These are phyloP conservation scores for Strigops habroptila DNA, from an alignment of 2,113 vertebrate genomes.

Conservation along the genomic window DNA sequence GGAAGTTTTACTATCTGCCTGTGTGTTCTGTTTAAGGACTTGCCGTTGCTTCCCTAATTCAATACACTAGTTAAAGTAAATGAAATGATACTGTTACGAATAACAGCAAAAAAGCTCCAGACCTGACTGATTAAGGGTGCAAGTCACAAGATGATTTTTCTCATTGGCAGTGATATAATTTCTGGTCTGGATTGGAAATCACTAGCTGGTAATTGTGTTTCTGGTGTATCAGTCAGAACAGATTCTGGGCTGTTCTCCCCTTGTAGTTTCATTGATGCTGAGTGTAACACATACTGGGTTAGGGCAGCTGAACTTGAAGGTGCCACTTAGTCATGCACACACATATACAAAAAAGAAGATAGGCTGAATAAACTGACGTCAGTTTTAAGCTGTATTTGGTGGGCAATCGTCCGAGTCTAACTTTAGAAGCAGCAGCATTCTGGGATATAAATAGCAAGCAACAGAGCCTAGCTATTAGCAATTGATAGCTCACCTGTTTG, in stretches of 20 bases:
- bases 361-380: not conserved
- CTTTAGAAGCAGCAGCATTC: not conserved
- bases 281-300: not conserved
- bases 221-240: not conserved
- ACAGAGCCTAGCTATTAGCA: not conserved
- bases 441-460: not conserved
- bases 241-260: not conserved
- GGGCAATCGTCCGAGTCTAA: fast-evolving
- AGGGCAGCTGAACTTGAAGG: not conserved
- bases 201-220: not conserved
- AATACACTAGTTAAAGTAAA: not conserved
- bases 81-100: not conserved
- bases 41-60: not conserved
- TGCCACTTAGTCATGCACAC: not conserved
- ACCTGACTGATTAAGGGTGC: not conserved
- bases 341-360: not conserved
- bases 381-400: not conserved
- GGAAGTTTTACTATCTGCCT: not conserved
- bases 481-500: not conserved
- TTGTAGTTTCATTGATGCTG: not conserved
- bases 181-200: not conserved
- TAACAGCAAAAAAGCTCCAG: not conserved
- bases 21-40: not conserved
- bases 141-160: not conserved
- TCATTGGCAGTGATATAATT: not conserved